These are phyloP conservation scores for Odontocolon sp. DNA, from an alignment of 2,888 invertebrate genomes.

Conservation along the genomic window DNA sequence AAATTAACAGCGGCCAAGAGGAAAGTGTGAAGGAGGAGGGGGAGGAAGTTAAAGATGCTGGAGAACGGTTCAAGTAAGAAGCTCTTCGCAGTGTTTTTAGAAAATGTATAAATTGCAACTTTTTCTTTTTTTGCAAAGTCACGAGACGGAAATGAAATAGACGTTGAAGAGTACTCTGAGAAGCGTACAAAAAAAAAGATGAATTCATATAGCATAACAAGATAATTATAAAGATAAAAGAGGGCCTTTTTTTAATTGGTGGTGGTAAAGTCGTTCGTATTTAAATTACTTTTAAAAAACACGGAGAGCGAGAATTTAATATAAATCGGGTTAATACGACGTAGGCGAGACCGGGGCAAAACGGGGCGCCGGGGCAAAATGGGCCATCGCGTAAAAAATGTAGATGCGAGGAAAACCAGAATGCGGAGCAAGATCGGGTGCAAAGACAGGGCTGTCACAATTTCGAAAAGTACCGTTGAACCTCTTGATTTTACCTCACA, in stretches of 20 bases:
- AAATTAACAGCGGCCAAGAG: constrained; percentile 36
- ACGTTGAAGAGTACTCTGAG: constrained; percentile 24
- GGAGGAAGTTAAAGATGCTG: constrained; percentile 21
- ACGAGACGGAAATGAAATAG: constrained; percentile 34
- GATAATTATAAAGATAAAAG: constrained; percentile 4
- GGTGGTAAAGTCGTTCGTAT: no score
- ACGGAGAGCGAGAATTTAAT: no score
- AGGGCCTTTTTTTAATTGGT: constrained; percentile 12
- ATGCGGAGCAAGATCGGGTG: no score
- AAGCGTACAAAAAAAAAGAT: neutral
- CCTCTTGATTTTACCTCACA: no score
- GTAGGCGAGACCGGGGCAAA: no score
- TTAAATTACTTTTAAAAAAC: no score
- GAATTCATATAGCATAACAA: neutral
- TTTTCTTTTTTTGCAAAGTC: constrained; percentile 21
- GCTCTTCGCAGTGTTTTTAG: neutral
- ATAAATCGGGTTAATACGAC: no score
- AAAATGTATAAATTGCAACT: neutral
- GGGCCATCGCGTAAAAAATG: no score
- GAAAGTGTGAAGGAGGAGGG: constrained; percentile 33
- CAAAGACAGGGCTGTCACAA: no score
- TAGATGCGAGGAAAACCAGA: no score
- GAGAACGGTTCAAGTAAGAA: constrained; percentile 40
- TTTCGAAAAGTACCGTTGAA: no score
- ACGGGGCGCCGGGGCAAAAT: no score